phyloP scores from a whole-genome alignment of 2,888 invertebrate genomes.

The Malacosoma neustria region DNA sequence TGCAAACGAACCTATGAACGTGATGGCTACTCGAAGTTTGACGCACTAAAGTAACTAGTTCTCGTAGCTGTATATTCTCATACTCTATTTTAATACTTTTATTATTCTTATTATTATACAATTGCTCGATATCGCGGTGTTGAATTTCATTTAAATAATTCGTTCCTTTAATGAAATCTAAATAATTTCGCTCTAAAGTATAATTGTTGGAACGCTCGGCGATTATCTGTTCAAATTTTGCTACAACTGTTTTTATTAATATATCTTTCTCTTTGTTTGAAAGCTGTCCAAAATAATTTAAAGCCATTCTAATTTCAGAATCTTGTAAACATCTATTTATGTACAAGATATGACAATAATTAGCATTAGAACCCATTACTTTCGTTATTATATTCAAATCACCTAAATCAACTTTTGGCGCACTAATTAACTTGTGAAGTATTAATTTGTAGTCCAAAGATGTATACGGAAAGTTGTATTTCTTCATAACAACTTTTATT shows the following conservation, averaged over 20 bases:
- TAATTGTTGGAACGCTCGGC: conserved; percentile 25
- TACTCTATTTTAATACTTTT: conserved; percentile 22
- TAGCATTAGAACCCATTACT: conserved; percentile 36
- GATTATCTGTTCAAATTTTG: conserved; percentile 59
- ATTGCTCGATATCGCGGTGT: conserved; percentile 40
- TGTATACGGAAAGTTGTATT: conserved; percentile 57
- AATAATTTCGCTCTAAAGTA: conserved; percentile 50
- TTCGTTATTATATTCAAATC: conserved; percentile 49
- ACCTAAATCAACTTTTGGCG: conserved; percentile 37
- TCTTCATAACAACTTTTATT: conserved; percentile 60
- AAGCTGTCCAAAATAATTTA: conserved; percentile 45
- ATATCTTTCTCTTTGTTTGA: conserved; percentile 36
- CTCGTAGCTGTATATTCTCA: conserved; percentile 15
- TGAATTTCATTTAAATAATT: conserved; percentile 33
- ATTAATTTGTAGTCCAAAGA: conserved; percentile 53
- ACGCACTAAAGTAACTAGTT: conserved; percentile 35
- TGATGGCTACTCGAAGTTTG: conserved; percentile 40
- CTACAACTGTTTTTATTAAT: conserved; percentile 38
- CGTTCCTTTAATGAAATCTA: conserved; percentile 62
- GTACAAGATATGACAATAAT: conserved; percentile 48
- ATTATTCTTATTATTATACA: conserved; percentile 59
- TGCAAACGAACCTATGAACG: conserved; percentile 47
- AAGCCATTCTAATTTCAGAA: conserved; percentile 47
- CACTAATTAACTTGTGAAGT: conserved; percentile 49
- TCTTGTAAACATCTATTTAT: conserved; percentile 51